Evolutionary conservation across 2,113 vertebrate species (phyloP).

Genomic region (Calidris pygmaea): DNA sequence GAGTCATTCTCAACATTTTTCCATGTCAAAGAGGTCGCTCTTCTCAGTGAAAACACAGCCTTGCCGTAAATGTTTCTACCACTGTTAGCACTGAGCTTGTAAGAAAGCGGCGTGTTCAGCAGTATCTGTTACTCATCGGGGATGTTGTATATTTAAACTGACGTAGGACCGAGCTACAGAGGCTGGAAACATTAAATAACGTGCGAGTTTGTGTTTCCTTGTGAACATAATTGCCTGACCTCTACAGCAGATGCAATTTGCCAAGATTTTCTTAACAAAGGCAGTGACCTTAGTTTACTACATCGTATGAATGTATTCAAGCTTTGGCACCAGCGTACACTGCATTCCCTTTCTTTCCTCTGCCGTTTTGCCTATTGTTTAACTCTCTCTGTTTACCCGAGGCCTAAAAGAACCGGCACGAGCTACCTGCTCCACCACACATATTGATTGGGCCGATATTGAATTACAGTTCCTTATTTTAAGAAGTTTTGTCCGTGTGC

Average conservation of each 20-base stretch:
- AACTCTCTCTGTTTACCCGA: neutral
- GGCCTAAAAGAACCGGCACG: neutral
- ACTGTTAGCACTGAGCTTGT: neutral
- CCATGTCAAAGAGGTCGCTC: neutral
- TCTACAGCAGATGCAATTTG: slow-evolving; percentile 48
- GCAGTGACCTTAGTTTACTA: slow-evolving; percentile 59
- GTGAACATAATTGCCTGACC: slow-evolving; percentile 65
- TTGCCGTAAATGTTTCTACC: neutral
- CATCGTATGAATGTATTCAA: neutral
- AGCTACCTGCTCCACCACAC: neutral
- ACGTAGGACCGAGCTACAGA: slow-evolving; percentile 4
- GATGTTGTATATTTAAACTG: slow-evolving; percentile 59
- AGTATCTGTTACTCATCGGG: slow-evolving; percentile 55
- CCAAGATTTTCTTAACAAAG: slow-evolving; percentile 65
- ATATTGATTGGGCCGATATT: neutral
- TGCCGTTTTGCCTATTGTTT: slow-evolving; percentile 24
- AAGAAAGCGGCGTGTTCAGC: slow-evolving; percentile 35
- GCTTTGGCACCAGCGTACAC: neutral
- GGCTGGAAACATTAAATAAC: slow-evolving; percentile 60
- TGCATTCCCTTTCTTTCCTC: slow-evolving; percentile 32
- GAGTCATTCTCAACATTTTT: slow-evolving; percentile 18
- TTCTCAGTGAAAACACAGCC: neutral
- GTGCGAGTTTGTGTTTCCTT: slow-evolving; percentile 54
- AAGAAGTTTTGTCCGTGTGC: neutral
- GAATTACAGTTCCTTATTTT: slow-evolving; percentile 41